These are phyloP conservation scores for Enteromius viviparus DNA, from an alignment of 2,797 vertebrate genomes.

Conservation along the genomic window DNA sequence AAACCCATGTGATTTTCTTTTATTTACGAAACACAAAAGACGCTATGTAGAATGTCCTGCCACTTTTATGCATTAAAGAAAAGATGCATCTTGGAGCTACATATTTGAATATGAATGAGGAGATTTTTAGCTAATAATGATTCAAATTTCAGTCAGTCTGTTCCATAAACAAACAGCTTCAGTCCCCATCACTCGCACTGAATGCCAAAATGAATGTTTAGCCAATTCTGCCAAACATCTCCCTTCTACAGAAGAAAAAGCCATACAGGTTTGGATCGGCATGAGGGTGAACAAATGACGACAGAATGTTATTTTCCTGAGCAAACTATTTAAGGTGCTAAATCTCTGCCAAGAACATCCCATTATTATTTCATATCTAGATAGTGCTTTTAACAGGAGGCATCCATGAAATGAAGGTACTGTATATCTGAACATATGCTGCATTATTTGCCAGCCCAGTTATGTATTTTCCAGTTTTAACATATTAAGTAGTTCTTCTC, in stretches of 20 bases:
- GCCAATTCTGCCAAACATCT: neutral
- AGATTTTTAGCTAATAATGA: slow-evolving; percentile 4
- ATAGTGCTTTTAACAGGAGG: neutral
- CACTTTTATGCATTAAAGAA: neutral
- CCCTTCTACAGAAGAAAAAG: neutral
- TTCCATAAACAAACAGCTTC: neutral
- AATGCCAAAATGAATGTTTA: neutral
- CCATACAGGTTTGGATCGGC: neutral
- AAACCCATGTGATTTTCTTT: neutral
- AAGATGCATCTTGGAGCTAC: neutral
- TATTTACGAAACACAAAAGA: neutral
- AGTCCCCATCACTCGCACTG: neutral
- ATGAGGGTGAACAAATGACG: neutral
- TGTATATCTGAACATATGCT: neutral
- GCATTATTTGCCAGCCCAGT: neutral
- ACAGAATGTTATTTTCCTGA: neutral
- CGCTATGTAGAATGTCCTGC: neutral
- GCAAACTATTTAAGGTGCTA: neutral
- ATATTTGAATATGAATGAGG: neutral
- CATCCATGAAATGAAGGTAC: neutral
- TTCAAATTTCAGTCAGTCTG: neutral
- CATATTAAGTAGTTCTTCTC: neutral
- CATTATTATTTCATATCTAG: neutral
- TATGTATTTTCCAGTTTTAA: neutral
- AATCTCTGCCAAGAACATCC: neutral